Evolutionary conservation across 2,888 invertebrate species (phyloP), one percentile per base, ranked within the genome.

Genomic region (Escarpia spicata): DNA sequence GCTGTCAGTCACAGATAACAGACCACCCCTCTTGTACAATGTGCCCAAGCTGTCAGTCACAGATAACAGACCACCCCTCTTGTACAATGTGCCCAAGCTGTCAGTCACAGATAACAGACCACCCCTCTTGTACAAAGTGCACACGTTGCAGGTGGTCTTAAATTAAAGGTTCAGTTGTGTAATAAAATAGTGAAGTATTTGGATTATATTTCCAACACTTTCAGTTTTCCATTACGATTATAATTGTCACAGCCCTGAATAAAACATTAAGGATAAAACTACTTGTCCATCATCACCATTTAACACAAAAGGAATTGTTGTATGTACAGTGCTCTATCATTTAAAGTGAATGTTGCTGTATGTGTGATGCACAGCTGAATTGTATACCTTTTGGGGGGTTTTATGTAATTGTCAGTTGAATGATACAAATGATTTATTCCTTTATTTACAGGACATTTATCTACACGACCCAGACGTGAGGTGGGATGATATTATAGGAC

Each of bases 401-500:
- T 45, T 10, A 45, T 45, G 52, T 52, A 12, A 52, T 12, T 52
- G 52, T 52, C 52, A 8, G 52, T 52, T 52, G 15, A 52, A 52
- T 15, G 52, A 52, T 52, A 15, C 52, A 52, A 52, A 9, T 52
- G 10, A 37, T 52, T 52, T 15, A 52, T 52, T 9, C 52, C 52
- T 52, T 52, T 52, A 52, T 52, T 9, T 52, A 15, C 10, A 52
- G 52, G 97, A 98, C 95, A 97, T 97, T 90, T 97, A 98, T 92
- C 97, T 97, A 93, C 97, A 97, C 89, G 97, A 98, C 92, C 97
- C 98, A 0, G 97, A 97, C 91, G 97, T 98, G 0, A 97, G 97
- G 90, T 99, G 99, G 99, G 97, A 97, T 26, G 98, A 99, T 95
- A 97, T 99, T 90, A 97, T 98, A 94, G 98, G 98, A 4, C 97